Conservation (phyloP, 2,888 invertebrate species). For the Archips xylosteana region DNA sequence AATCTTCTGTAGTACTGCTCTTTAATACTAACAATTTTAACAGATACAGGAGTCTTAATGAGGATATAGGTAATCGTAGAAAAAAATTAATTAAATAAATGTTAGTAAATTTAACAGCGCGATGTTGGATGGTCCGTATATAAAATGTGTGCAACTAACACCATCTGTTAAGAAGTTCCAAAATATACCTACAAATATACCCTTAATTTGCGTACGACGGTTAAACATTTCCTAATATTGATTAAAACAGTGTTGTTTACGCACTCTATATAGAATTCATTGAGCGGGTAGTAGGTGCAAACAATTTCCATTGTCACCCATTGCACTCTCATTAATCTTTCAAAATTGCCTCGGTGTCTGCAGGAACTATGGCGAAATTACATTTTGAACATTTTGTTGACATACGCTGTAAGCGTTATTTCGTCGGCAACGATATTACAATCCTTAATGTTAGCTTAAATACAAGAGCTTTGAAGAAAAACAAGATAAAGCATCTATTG, state of each 20-base stretch:
- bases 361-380: slow-evolving; percentile 43
- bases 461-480: not conserved
- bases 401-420: slow-evolving; percentile 28
- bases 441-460: slow-evolving; percentile 14
- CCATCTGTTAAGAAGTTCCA: too few relatives aligned
- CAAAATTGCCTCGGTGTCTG: slow-evolving; percentile 42
- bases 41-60: too few relatives aligned
- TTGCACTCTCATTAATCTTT: slow-evolving; percentile 45
- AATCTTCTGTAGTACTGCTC: not conserved
- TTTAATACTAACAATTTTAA: too few relatives aligned
- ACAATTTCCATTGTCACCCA: slow-evolving; percentile 34
- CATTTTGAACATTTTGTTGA: slow-evolving; percentile 44
- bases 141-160: too few relatives aligned
- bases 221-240: not conserved
- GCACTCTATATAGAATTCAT: slow-evolving; percentile 2
- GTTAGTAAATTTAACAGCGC: too few relatives aligned
- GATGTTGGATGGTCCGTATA: too few relatives aligned
- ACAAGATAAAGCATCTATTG: slow-evolving; percentile 6
- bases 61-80: too few relatives aligned
- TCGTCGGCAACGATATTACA: slow-evolving; percentile 16
- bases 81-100: too few relatives aligned
- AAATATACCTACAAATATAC: too few relatives aligned
- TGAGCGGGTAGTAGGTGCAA: not conserved
- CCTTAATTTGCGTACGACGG: too few relatives aligned
- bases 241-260: slow-evolving; percentile 5